Evolutionary conservation across 2,797 vertebrate genomes (phyloP), one percentile per base, ranked within the genome.

Genomic region (Dendrocincla tyrannina): DNA sequence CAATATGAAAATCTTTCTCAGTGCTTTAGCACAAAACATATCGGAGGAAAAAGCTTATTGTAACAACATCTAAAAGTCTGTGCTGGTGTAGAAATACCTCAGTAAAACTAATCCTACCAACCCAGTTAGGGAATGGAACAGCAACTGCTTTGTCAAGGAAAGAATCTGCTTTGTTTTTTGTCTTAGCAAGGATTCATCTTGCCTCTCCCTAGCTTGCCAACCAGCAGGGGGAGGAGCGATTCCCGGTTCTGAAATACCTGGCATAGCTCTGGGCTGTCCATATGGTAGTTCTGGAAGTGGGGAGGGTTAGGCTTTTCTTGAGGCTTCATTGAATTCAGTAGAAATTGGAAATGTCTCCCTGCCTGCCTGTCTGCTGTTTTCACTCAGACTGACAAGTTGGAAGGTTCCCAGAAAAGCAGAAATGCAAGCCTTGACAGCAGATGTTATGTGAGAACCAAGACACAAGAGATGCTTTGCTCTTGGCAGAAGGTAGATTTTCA

Each of bases 361-460:
- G 68, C 89, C 80, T 92, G 85, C 75, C 89, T 95, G 92, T 96
- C 74, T 70, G 90, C 92, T 93, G 90, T 77, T 95, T 91, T 92
- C 85, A 68, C 74, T 92, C 89, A 75, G 70, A 80, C 78, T 96
- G 95, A 94, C 96, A 95, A 87, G 63, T 81, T 95, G 95, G 89
- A 96, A 90, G 66, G 81, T 53, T 96, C 84, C 91, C 95, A 96
- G 91, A 88, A 94, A 96, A 89, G 93, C 67, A 3, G 90, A 85
- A 39, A 50, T 32, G 35, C 60, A 76, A 86, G 85, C 33, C 95
- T 74, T 91, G 93, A 91, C 92, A 91, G 95, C 96, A 97, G 95
- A 96, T 97, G 96, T 87, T 95, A 79, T 63, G 72, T 95, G 91
- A 93, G 93, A 95, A 77, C 83, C 58, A 58, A 73, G 0, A 17